Evolutionary conservation across 2,888 invertebrate species (phyloP), one percentile per base, ranked within the genome.

Genomic region (Agelastica alni): DNA sequence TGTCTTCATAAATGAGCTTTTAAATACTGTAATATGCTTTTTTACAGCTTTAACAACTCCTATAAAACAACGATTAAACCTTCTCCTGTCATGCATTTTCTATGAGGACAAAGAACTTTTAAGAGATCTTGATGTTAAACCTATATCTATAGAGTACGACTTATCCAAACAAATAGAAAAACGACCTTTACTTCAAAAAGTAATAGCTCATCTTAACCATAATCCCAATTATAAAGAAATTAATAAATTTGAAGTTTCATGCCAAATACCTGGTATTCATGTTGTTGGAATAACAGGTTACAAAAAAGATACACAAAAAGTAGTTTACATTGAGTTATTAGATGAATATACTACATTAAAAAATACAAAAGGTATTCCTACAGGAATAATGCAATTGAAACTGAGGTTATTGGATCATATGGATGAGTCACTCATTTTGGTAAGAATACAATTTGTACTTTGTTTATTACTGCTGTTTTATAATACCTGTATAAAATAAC

Each of bases 341-440:
- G 78, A 80, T 64, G 69, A 75, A 9, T 67, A 66, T 31, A 76
- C 74, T 5, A 72, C 72, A 49, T 64, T 80, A 16, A 75, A 70
- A 64, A 74, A 76, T 65, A 70, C 67, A 4, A 62, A 68, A 10
- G 42, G 56, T 51, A 49, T 60, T 16, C 76, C 76, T 9, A 68
- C 70, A 51, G 80, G 80, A 2, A 57, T 75, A 1, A 77, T 79
- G 77, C 69, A 73, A 9, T 63, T 79, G 28, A 80, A 80, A 64
- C 59, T 78, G 31, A 70, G 79, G 36, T 66, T 80, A 31, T 63
- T 80, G 43, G 66, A 76, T 41, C 61, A 66, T 41, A 61, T 68
- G 28, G 72, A 75, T 47, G 74, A 77, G 60, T 70, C 66, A 18
- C 60, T 77, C 10, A 63, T 79, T 48, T 59, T 70, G 59, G 78